phyloP scores from a whole-genome alignment of 2,888 invertebrate genomes.

The Malacosoma neustria region DNA sequence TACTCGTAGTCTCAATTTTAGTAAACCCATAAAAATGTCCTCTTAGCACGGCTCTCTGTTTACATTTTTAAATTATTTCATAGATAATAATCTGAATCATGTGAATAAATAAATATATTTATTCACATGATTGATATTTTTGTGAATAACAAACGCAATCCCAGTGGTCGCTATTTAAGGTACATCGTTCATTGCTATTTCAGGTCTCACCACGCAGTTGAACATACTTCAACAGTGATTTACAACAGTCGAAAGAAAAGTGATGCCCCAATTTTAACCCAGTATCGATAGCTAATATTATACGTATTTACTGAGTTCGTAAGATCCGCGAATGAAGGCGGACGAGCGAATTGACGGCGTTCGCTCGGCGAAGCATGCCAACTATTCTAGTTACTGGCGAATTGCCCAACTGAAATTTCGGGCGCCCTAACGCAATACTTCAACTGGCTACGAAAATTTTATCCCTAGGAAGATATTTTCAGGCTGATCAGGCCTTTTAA shows the following conservation, averaged over 20 bases:
- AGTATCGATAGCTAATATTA: not conserved
- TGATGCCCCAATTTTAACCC: not conserved
- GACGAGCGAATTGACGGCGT: slow-evolving; percentile 41
- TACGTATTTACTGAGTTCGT: not conserved
- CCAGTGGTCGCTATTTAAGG: too few relatives aligned
- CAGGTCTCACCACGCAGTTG: too few relatives aligned
- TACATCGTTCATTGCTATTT: too few relatives aligned
- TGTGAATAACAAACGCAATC: too few relatives aligned
- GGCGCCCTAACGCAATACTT: slow-evolving; percentile 4
- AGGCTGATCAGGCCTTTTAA: too few relatives aligned
- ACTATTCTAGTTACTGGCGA: slow-evolving; percentile 63
- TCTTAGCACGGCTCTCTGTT: too few relatives aligned
- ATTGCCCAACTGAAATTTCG: slow-evolving; percentile 25
- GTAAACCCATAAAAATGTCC: too few relatives aligned
- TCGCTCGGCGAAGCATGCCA: slow-evolving; percentile 35
- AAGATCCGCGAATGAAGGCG: slow-evolving; percentile 11
- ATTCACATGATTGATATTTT: too few relatives aligned
- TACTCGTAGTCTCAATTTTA: too few relatives aligned
- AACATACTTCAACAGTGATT: not conserved
- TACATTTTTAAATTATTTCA: too few relatives aligned
- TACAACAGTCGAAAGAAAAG: not conserved
- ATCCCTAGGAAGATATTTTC: not conserved
- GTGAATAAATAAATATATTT: too few relatives aligned
- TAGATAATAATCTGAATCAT: too few relatives aligned
- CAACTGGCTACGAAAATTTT: not conserved